phyloP scores from a whole-genome alignment of 2,113 vertebrate genomes.

The Ptilorrhoa leucosticta region DNA sequence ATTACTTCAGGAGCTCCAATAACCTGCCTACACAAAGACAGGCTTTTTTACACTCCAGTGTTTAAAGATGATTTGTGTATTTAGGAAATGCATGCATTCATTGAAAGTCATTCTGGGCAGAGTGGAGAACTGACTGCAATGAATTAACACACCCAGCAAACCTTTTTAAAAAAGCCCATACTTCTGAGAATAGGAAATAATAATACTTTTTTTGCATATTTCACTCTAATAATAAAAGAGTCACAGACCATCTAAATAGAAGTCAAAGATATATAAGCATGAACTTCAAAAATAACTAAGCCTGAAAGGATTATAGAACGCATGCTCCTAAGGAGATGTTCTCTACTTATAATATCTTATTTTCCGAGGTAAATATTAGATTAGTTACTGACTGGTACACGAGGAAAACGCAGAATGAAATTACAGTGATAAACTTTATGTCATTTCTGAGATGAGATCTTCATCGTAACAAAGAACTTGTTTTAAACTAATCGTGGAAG shows the following conservation, averaged over 20 bases:
- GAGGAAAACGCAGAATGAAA: not conserved
- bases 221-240: not conserved
- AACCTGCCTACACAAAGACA: not conserved
- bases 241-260: not conserved
- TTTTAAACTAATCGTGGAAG: not conserved
- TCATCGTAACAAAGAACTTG: not conserved
- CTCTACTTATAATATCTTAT: not conserved
- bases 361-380: not conserved
- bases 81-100: constrained; percentile 17
- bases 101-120: constrained; percentile 39
- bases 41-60: not conserved
- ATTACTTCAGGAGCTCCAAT: not conserved
- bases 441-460: not conserved
- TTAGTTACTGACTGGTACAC: not conserved
- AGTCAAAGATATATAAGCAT: not conserved
- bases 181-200: not conserved
- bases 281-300: not conserved
- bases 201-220: not conserved
- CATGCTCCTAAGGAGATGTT: not conserved
- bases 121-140: not conserved
- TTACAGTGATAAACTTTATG: not conserved
- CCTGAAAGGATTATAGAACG: not conserved
- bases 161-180: not conserved
- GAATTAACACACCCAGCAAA: not conserved
- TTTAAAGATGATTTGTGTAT: constrained; percentile 53